A percentile compares a stretch with the other conserved stretches of the same genome.
Evolutionary conservation across 2,888 invertebrate species (phyloP).

Genomic region (Drosophila picticornis): DNA sequence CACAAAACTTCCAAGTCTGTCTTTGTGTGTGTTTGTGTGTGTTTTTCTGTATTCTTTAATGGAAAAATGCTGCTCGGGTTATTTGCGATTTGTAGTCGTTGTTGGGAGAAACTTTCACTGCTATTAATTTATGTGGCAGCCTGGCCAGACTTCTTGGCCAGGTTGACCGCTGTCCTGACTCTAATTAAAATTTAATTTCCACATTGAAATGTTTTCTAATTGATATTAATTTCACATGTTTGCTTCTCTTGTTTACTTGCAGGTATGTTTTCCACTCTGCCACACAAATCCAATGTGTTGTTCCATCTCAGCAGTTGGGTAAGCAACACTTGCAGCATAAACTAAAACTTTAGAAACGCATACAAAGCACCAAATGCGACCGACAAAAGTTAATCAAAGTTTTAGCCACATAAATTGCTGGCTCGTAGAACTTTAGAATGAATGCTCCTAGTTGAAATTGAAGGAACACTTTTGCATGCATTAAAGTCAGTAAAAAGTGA

Average conservation of each 20-base stretch:
- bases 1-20: constrained; percentile 42
- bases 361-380: neutral
- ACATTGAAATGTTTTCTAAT: constrained; percentile 59
- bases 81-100: constrained; percentile 2
- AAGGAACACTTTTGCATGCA: neutral
- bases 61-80: constrained; percentile 44
- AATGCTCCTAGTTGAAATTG: constrained; percentile 26
- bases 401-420: constrained; percentile 15
- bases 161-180: constrained; percentile 41
- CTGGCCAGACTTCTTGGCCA: constrained; percentile 15
- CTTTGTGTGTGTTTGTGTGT: constrained; percentile 2
- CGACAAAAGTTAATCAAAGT: constrained; percentile 23
- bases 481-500: constrained; percentile 5
- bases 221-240: constrained; percentile 65
- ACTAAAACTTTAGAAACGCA: constrained; percentile 42
- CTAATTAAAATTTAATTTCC: constrained; percentile 72
- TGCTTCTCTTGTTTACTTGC: constrained; percentile 48
- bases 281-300: constrained; percentile 34
- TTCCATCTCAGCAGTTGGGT: constrained; percentile 36
- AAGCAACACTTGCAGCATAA: constrained; percentile 44
- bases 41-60: constrained; percentile 43
- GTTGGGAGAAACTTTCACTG: constrained; percentile 62
- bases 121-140: constrained; percentile 46
- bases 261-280: constrained; percentile 57
- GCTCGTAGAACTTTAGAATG: constrained; percentile 19